Evolutionary conservation across 2,797 vertebrate species (phyloP).

Genomic region (Cossypha polioptera): DNA sequence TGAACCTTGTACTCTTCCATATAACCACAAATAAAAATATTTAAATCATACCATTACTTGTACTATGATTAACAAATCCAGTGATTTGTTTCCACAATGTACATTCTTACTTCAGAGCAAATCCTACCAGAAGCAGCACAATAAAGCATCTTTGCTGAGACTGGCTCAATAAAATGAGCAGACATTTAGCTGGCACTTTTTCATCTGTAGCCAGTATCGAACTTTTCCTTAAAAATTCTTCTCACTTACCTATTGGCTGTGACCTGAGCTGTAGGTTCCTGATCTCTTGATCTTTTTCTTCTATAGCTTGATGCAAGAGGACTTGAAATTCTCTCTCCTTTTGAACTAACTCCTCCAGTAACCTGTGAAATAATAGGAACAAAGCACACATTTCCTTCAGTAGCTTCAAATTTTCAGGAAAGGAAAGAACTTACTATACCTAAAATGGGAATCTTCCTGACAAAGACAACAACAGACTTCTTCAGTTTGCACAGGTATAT

Average conservation of each 20-base stretch:
- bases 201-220: not conserved
- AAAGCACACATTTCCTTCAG: not conserved
- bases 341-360: conserved; percentile 91
- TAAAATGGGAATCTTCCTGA: not conserved
- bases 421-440: not conserved
- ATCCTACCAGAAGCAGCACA: not conserved
- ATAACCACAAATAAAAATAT: not conserved
- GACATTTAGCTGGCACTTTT: not conserved
- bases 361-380: conserved; percentile 70
- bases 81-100: not conserved
- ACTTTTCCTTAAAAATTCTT: not conserved
- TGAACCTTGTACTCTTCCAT: not conserved
- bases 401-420: not conserved
- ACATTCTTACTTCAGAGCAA: not conserved
- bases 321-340: conserved; percentile 94
- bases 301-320: conserved; percentile 91
- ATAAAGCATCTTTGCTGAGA: not conserved
- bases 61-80: not conserved
- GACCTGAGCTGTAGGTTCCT: conserved; percentile 86
- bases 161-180: not conserved
- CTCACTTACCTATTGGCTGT: conserved; percentile 81
- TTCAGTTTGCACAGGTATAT: not conserved
- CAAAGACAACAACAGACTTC: not conserved
- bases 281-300: conserved; percentile 94
- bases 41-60: not conserved